Evolutionary conservation across 2,797 vertebrate species (phyloP).

Genomic region (Eulemur coronatus): DNA sequence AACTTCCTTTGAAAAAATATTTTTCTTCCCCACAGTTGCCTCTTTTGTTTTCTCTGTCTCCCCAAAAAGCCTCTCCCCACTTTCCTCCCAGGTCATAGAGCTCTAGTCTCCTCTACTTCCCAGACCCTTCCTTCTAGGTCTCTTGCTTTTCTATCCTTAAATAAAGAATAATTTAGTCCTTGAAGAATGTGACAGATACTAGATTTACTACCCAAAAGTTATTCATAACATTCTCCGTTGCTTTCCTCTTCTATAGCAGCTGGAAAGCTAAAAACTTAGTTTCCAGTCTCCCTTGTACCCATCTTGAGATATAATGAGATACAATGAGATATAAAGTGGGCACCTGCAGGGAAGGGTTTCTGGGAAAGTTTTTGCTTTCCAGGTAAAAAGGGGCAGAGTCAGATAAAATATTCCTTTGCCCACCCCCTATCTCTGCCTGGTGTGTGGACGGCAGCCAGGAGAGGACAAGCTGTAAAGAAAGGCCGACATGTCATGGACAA

Average conservation of each 20-base stretch:
- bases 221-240: not conserved
- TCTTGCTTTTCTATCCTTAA: not conserved
- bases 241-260: not conserved
- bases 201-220: not conserved
- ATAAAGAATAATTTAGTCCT: not conserved
- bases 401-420: not conserved
- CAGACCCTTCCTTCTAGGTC: not conserved
- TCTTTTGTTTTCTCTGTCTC: conserved; percentile 5
- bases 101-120: not conserved
- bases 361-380: not conserved
- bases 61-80: not conserved
- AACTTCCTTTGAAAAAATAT: not conserved
- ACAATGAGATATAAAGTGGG: not conserved
- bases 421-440: not conserved
- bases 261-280: not conserved
- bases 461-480: conserved; percentile 21
- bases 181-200: not conserved
- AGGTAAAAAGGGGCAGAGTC: not conserved
- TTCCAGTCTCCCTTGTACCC: not conserved
- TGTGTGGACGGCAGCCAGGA: not conserved
- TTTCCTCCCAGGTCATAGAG: not conserved
- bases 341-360: not conserved
- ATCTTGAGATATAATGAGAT: not conserved
- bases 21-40: not conserved
- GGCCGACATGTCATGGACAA: not conserved